Percentiles rank a stretch among this genome's conserved stretches.
Conservation (phyloP, 2,113 vertebrate genomes). For the Alouatta palliata region DNA sequence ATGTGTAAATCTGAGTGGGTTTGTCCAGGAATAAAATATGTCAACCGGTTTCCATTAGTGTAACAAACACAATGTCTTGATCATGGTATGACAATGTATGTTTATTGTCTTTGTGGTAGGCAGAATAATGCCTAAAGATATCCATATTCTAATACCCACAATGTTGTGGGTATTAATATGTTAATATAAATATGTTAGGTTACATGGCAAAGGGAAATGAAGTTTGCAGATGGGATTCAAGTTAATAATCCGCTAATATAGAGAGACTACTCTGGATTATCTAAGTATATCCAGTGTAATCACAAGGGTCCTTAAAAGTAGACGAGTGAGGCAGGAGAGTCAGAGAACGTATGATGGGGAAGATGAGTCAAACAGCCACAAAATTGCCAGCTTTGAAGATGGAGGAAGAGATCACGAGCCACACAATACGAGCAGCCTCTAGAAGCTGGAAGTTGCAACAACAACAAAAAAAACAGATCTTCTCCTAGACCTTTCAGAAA, state of each 20-base stretch:
- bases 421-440: background rate
- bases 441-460: background rate
- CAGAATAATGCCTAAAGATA: background rate
- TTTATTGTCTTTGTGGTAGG: background rate
- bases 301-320: background rate
- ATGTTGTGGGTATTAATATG: background rate
- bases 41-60: background rate
- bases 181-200: background rate
- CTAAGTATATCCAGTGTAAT: background rate
- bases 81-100: background rate
- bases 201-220: slow-evolving; percentile 26
- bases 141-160: background rate
- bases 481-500: background rate
- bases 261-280: background rate
- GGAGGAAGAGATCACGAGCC: background rate
- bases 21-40: slow-evolving; percentile 18
- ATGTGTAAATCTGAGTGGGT: slow-evolving; percentile 10
- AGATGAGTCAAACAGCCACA: background rate
- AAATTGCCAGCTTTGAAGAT: background rate
- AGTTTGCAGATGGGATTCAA: background rate
- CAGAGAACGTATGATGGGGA: background rate
- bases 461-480: background rate
- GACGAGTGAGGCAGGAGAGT: background rate
- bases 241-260: background rate
- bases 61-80: slow-evolving; percentile 14